These are phyloP conservation scores for Hystrix brachyura DNA, from an alignment of 2,113 vertebrate species.

Conservation along the genomic window DNA sequence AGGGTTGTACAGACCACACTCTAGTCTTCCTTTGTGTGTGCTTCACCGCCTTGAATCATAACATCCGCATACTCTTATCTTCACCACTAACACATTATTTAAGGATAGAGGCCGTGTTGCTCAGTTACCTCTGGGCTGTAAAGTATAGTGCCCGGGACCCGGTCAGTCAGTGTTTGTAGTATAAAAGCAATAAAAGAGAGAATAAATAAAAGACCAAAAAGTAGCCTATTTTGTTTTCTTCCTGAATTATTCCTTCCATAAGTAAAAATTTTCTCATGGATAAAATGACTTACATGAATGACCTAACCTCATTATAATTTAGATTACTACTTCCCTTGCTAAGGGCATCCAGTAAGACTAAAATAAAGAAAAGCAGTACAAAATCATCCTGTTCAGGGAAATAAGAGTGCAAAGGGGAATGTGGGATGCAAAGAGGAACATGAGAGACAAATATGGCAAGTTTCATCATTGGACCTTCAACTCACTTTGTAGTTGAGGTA, in stretches of 20 bases:
- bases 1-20: background rate
- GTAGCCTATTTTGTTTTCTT: background rate
- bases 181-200: background rate
- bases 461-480: background rate
- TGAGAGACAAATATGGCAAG: background rate
- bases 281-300: background rate
- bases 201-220: background rate
- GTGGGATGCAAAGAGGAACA: background rate
- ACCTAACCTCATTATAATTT: slow-evolving; percentile 38
- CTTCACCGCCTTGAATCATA: background rate
- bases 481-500: accelerated
- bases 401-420: background rate
- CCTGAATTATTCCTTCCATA: background rate
- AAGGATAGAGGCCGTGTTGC: background rate
- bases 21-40: background rate
- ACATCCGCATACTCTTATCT: background rate
- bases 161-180: background rate
- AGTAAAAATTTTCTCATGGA: background rate
- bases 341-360: background rate
- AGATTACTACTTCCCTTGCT: slow-evolving; percentile 18
- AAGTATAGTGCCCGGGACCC: background rate
- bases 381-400: background rate
- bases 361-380: background rate
- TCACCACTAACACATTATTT: background rate
- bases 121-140: background rate